Conservation (phyloP, 2,797 vertebrate species). For the Sebastolobus altivelis region DNA sequence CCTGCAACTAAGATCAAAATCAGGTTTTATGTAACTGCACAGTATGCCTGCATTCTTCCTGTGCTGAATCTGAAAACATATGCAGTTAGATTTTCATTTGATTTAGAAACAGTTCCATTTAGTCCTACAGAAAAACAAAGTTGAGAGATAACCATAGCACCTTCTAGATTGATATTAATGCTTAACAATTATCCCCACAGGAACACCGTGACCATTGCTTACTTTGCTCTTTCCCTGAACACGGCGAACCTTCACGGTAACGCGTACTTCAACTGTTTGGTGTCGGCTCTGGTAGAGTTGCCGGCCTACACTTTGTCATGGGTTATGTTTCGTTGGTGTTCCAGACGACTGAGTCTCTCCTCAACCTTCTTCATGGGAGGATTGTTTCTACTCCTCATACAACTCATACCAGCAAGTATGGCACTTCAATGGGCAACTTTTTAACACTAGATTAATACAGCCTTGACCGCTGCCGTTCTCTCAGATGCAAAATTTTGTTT, state of each 20-base stretch:
- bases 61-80: constrained; percentile 14
- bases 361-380: constrained; percentile 87
- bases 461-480: background rate
- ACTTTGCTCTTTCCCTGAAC: constrained; percentile 93
- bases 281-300: constrained; percentile 89
- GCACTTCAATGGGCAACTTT: background rate
- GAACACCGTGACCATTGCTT: constrained; percentile 89
- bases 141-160: background rate
- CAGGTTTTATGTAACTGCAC: constrained; percentile 51
- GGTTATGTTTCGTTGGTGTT: constrained; percentile 86
- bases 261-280: constrained; percentile 90
- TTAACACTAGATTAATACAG: background rate
- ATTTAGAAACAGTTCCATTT: background rate
- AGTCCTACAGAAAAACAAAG: background rate
- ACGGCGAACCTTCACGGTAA: constrained; percentile 91
- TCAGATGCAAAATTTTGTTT: background rate
- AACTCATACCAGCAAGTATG: constrained; percentile 91
- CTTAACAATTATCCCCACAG: constrained; percentile 71
- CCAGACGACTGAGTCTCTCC: constrained; percentile 87
- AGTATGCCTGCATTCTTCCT: constrained; percentile 20
- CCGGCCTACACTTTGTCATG: constrained; percentile 90
- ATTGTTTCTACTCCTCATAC: constrained; percentile 88
- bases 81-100: constrained; percentile 12
- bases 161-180: background rate
- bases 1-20: constrained; percentile 56